Evolutionary conservation across 1,140 invertebrate species (phyloP), one percentile per base, ranked within the genome.

Genomic region (Penaeus vannamei): DNA sequence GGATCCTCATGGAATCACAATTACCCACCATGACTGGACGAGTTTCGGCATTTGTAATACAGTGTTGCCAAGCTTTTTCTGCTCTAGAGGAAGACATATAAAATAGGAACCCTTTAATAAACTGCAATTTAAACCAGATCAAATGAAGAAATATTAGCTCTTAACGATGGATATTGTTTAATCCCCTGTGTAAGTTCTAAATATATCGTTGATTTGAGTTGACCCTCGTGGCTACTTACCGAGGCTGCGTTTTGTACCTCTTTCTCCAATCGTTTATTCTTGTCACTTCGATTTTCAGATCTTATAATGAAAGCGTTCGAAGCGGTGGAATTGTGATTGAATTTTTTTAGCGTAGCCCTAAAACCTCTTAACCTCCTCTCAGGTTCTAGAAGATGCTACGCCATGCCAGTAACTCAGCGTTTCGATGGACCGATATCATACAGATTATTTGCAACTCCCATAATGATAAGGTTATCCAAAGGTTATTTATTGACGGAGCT

Each of bases 1-100:
- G 82, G 82, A 89, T 89, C 87, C 87, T 89, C 87, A 89, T 89
- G 87, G 87, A 89, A 89, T 89, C 87, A 89, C 87, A 89, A 89
- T 89, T 89, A 89, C 87, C 87, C 72, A 66, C 87, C 82, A 84
- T 89, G 87, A 89, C 87, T 89, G 82, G 87, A 89, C 87, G 61
- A 77, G 87, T 85, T 86, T 89, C 61, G 46, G 60, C 83, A 77
- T 89, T 89, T 89, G 80, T 84, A 80, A 76, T 64, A 62, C 69
- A 62, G 83, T 29, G 61, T 82, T 87, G 86, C 79, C 79, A 82
- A 60, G 83, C 29, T 64, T 32, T 69, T 85, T 26, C 66, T 76
- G 23, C 53, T 59, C 46, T 59, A 81, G 79, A 20, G 46, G 29
- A 60, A 81, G 79, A 59, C 46, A 81, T 81, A 81, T 59, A 59